Base-by-base conservation (phyloP, 30 jellyfish, hydroid and myxozoan species). In the Mastigias papua region DNA sequence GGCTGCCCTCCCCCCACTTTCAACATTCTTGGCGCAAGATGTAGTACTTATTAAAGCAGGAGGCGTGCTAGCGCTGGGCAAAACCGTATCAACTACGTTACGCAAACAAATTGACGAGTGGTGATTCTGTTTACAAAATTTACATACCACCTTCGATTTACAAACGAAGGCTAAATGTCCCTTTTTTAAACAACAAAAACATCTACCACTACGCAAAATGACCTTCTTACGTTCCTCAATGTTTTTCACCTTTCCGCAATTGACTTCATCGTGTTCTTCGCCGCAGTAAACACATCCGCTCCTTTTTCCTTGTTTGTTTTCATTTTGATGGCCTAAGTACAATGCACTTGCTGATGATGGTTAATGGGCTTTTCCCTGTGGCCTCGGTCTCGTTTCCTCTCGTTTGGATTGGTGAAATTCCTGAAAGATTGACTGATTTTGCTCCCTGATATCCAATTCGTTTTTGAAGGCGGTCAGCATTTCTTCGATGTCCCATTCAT, bases 81-180 rank as follows among this genome's bases (percentile, higher is more conserved):
- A 23, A 57, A 57, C 17, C 17, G 17, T 17, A 8, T 6, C 17
- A 6, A 31, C 19, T 26, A 57, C 48, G n/a, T n/a, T 42, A 54
- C 31, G 37, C 13, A 25, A 48, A 51, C 93, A 83, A 68, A 83
- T 49, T 20, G 87, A 49, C 37, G 48, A 31, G 49, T 83, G 93
- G 37, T 83, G 93, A 68, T 83, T 83, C 17, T 49, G 48, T 19
- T 83, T 83, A 29, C 86, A 48, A 34, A 26, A 10, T 15, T 42
- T 68, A 81, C 91, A 81, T 57, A 34, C 17, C 30, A 46, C 19
- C 26, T 46, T 50, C 0, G 10, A 22, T 17, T 13, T 48, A 46
- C 84, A 81, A 13, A 62, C 63, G 64, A 66, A 81, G 73, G 91
- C 91, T 67, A 84, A 29, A 60, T 81, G 84, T 6, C 91, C 91